Conservation (phyloP, 2,888 invertebrate species). For the Leptopterna dolabrata region DNA sequence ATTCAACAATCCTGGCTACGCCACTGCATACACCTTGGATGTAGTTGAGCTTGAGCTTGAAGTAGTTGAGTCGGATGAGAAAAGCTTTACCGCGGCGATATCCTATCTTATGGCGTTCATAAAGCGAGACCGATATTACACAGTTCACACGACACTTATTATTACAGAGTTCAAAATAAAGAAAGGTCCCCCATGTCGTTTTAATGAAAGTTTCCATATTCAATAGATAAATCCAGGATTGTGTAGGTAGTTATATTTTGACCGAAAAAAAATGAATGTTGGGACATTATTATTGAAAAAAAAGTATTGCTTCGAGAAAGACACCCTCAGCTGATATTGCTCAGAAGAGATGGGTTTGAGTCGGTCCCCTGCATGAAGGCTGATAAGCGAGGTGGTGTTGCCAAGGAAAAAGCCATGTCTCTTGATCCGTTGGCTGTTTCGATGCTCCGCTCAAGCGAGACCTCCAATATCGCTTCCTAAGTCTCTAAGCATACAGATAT, state of each 20-base stretch:
- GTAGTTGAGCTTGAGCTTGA: no score
- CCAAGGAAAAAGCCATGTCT: neutral
- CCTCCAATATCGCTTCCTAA: slow-evolving; percentile 25
- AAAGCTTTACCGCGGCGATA: no score
- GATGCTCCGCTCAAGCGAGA: neutral
- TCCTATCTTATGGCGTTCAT: no score
- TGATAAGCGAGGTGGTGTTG: neutral
- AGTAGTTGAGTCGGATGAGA: no score
- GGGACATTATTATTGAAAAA: neutral
- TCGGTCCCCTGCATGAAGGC: neutral
- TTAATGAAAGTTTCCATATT: no score
- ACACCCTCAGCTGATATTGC: neutral
- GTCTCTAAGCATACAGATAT: slow-evolving; percentile 29
- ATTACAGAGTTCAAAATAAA: no score
- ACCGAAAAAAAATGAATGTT: neutral
- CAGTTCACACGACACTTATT: no score
- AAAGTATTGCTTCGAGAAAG: neutral
- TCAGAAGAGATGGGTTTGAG: neutral
- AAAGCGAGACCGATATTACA: no score
- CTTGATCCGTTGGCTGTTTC: neutral
- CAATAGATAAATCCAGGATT: no score
- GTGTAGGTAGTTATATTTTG: neutral
- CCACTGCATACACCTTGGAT: no score
- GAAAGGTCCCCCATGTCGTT: no score
- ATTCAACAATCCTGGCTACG: no score